Percentiles rank a stretch among this genome's conserved stretches.
phyloP scores from a whole-genome alignment of 2,113 vertebrate genomes.

The Forbesichthys papilliferus region DNA sequence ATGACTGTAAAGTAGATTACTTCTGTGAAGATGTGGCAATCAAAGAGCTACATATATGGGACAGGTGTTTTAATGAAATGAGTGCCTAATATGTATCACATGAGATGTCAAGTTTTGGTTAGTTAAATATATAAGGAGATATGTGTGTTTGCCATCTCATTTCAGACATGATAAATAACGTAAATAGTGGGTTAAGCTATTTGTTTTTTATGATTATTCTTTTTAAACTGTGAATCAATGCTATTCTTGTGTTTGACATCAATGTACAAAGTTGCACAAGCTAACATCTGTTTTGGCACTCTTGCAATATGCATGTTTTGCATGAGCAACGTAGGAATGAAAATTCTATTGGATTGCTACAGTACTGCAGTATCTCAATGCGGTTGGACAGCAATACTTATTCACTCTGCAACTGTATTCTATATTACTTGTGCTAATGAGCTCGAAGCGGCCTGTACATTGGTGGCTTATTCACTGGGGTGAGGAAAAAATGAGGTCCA shows the following conservation, averaged over 20 bases:
- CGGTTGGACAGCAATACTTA: too few species aligned
- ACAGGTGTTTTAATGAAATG: slow-evolving; percentile 1
- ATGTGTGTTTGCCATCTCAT: slow-evolving; percentile 2
- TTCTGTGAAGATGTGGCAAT: slow-evolving; percentile 2
- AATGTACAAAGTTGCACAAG: slow-evolving; percentile 30
- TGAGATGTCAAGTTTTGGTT: slow-evolving; percentile 25
- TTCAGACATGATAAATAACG: neutral
- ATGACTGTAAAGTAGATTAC: neutral
- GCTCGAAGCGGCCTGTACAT: neutral
- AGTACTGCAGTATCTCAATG: slow-evolving; percentile 1
- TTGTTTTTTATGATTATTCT: slow-evolving; percentile 20
- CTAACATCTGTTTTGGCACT: slow-evolving; percentile 18
- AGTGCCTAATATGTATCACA: slow-evolving; percentile 35
- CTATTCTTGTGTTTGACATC: slow-evolving; percentile 26
- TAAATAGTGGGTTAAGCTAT: slow-evolving; percentile 5
- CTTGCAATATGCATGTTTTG: slow-evolving; percentile 56
- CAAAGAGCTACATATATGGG: neutral
- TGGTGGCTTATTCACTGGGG: too few species aligned
- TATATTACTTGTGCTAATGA: too few species aligned
- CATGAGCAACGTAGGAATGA: slow-evolving; percentile 61
- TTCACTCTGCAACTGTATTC: too few species aligned
- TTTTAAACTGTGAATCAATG: slow-evolving; percentile 38
- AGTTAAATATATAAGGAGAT: neutral
- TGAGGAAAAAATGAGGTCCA: slow-evolving; percentile 7
- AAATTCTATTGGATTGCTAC: slow-evolving; percentile 13